phyloP scores from a whole-genome alignment of 1,140 invertebrate genomes.

The Pachypeltis micranthus region DNA sequence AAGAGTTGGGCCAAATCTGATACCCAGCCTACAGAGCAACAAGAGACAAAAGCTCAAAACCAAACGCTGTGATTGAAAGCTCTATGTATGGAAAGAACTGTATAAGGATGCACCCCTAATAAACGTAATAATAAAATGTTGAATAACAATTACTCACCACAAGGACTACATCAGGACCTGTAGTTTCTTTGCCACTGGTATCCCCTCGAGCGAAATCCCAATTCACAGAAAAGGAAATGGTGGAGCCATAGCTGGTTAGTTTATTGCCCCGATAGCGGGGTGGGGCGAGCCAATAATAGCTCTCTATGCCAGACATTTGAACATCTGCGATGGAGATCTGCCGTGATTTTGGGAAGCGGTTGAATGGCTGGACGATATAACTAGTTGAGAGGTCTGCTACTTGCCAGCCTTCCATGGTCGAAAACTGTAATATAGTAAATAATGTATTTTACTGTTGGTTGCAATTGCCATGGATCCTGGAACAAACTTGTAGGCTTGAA shows the following conservation, averaged over 20 bases:
- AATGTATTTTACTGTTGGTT: not conserved
- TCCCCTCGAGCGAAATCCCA: slow-evolving; percentile 82
- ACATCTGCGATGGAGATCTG: slow-evolving; percentile 47
- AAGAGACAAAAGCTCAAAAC: no score
- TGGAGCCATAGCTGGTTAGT: slow-evolving; percentile 72
- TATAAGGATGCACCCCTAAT: no score
- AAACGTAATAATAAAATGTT: not conserved
- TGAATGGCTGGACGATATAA: slow-evolving; percentile 37
- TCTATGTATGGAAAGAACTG: no score
- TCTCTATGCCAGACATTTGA: slow-evolving; percentile 54
- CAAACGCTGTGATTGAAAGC: no score
- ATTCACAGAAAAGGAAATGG: slow-evolving; percentile 59
- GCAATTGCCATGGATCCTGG: no score
- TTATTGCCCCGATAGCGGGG: slow-evolving; percentile 58
- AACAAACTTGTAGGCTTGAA: no score
- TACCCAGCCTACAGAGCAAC: no score
- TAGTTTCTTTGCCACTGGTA: slow-evolving; percentile 71
- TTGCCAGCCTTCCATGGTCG: slow-evolving; percentile 48
- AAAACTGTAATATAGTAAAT: slow-evolving; percentile 35
- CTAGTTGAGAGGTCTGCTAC: slow-evolving; percentile 47
- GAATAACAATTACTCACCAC: slow-evolving; percentile 42
- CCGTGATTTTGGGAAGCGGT: slow-evolving; percentile 40
- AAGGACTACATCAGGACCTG: slow-evolving; percentile 73
- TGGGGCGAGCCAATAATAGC: slow-evolving; percentile 84
- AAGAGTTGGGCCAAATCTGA: no score